Evolutionary conservation across 2,888 invertebrate species (phyloP), one percentile per base, ranked within the genome.

Genomic region (Psococerastis gibbosa): DNA sequence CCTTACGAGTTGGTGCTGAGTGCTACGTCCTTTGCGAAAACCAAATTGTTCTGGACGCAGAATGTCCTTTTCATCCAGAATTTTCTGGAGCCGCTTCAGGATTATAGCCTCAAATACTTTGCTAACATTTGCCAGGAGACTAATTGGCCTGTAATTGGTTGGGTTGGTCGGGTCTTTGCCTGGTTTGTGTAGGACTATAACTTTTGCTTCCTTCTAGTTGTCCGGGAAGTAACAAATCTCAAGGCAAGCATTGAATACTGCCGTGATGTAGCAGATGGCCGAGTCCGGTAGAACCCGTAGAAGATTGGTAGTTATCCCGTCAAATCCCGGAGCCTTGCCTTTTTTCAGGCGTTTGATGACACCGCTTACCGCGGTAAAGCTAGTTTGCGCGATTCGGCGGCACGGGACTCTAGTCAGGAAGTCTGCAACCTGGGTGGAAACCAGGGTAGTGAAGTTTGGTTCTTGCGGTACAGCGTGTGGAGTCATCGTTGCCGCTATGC

Each of bases 1-100:
- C 43, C 54, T 46, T 0, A 50, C 38, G 3, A 54, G 45, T 43
- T 57, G 56, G 22, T 52, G 52, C 42, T 34, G n/a, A n/a, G n/a
- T n/a, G n/a, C n/a, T n/a, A n/a, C n/a, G n/a, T n/a, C n/a, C n/a
- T n/a, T n/a, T n/a, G 22, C 43, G 31, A 8, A 46, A 46, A 1
- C 56, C 17, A 44, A 44, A 32, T 18, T 32, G 43, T 4, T 49
- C 41, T n/a, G 52, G 41, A 11, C 52, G 38, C 45, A 44, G 49
- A 45, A 56, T 53, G 3, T 49, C n/a, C n/a, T n/a, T n/a, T n/a
- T n/a, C n/a, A n/a, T n/a, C n/a, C n/a, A n/a, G n/a, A n/a, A n/a
- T n/a, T n/a, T n/a, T n/a, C n/a, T n/a, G n/a, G n/a, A n/a, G n/a
- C n/a, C n/a, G n/a, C n/a, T n/a, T n/a, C n/a, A n/a, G n/a, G n/a